Percentiles rank a stretch among this genome's conserved stretches.
Evolutionary conservation across 2,888 invertebrate genomes (phyloP).

Genomic region (Lasioglossum figueresi): DNA sequence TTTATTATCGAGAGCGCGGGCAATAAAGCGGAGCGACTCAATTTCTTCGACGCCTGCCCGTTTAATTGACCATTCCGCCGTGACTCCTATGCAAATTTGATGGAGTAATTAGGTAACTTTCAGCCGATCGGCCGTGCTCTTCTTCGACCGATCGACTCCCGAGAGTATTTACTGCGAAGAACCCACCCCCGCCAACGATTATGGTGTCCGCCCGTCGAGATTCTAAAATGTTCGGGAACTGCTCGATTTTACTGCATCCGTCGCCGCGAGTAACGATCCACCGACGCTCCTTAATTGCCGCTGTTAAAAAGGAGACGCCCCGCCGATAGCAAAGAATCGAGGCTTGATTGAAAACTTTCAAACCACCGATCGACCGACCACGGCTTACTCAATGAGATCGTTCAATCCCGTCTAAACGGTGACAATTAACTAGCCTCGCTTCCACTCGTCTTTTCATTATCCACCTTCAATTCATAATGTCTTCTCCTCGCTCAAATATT

Average conservation of each 20-base stretch:
- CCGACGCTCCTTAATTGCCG: background rate
- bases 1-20: constrained; percentile 9
- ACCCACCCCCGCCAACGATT: background rate
- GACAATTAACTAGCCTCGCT: background rate
- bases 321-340: background rate
- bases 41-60: constrained; percentile 13
- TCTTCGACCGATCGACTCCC: constrained; percentile 12
- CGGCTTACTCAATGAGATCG: background rate
- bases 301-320: background rate
- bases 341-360: background rate
- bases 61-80: constrained; percentile 27
- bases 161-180: constrained; percentile 2
- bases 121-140: background rate
- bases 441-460: background rate
- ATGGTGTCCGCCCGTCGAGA: background rate
- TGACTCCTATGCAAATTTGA: constrained; percentile 36
- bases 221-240: constrained; percentile 7
- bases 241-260: constrained; percentile 15
- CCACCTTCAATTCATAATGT: background rate
- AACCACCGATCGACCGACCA: background rate
- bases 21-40: constrained; percentile 21
- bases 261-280: constrained; percentile 8
- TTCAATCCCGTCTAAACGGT: background rate
- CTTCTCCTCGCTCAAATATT: background rate
- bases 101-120: constrained; percentile 42